phyloP scores from a whole-genome alignment of 1,140 invertebrate species.

The Drosophila repletoides region DNA sequence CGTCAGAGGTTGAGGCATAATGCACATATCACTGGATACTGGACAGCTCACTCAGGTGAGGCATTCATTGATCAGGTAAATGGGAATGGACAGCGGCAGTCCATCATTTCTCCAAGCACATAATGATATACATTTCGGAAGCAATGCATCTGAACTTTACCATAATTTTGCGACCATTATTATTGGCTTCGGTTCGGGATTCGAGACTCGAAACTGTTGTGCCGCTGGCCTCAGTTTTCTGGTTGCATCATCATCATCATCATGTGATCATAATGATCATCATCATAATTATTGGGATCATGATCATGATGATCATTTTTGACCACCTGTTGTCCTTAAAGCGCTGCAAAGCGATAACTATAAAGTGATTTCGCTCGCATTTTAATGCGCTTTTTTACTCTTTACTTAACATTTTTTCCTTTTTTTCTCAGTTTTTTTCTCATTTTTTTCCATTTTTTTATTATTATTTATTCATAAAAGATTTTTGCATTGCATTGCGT shows the following conservation, averaged over 20 bases:
- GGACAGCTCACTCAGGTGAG: conserved; percentile 5
- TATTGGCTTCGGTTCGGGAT: conserved; percentile 31
- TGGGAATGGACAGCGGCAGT: conserved; percentile 61
- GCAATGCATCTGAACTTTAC: conserved; percentile 75
- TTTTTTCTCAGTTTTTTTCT: background rate
- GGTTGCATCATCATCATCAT: conserved; percentile 38
- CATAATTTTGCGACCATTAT: conserved; percentile 74
- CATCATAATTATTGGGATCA: background rate
- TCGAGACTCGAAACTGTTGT: background rate
- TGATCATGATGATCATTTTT: background rate
- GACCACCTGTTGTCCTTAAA: conserved; percentile 76
- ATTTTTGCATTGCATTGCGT: conserved; percentile 52
- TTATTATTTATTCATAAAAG: conserved; percentile 58
- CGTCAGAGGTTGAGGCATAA: conserved; percentile 10
- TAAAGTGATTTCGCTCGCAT: conserved; percentile 56
- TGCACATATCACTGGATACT: conserved; percentile 25
- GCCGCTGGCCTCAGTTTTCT: conserved; percentile 33
- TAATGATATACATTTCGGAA: conserved; percentile 79
- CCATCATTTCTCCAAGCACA: conserved; percentile 68
- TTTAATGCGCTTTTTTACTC: conserved; percentile 21
- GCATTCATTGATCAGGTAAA: conserved; percentile 35
- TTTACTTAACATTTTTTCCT: conserved; percentile 3
- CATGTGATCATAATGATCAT: conserved; percentile 26
- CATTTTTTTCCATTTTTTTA: conserved; percentile 8
- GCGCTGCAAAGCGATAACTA: conserved; percentile 60